Percentiles rank a stretch among this genome's conserved stretches.
Evolutionary conservation across 2,888 invertebrate genomes (phyloP).

Genomic region (Eupithecia abbreviata): DNA sequence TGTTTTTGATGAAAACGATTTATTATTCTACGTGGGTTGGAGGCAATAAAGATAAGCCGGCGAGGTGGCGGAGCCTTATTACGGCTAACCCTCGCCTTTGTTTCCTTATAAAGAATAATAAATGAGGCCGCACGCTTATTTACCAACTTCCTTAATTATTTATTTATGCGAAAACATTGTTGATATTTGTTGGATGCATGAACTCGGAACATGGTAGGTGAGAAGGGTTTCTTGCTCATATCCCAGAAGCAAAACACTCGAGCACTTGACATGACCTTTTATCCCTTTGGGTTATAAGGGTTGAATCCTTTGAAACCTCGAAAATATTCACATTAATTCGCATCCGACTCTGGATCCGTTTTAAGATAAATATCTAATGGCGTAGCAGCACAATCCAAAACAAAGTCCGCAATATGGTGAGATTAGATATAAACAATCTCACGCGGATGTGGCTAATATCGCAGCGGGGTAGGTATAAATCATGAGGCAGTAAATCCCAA

Average conservation of each 20-base stretch:
- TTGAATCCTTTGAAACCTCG: constrained; percentile 24
- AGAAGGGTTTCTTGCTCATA: constrained; percentile 46
- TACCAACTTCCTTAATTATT: constrained; percentile 83
- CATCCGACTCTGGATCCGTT: constrained; percentile 1
- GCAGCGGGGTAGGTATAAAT: constrained; percentile 54
- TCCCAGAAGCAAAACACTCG: constrained; percentile 32
- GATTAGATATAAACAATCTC: constrained; percentile 28
- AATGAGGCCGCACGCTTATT: constrained; percentile 83
- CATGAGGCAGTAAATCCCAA: constrained; percentile 60
- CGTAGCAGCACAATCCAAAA: constrained; percentile 7
- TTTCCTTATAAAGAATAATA: constrained; percentile 85
- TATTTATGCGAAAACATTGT: constrained; percentile 80
- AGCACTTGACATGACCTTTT: constrained; percentile 32
- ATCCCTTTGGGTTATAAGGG: constrained; percentile 30
- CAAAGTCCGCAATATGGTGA: constrained; percentile 24
- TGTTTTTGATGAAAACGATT: constrained; percentile 85
- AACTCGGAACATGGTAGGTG: constrained; percentile 52
- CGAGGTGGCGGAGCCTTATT: constrained; percentile 84
- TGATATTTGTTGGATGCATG: constrained; percentile 74
- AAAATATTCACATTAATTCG: constrained; percentile 26
- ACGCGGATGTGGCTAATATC: constrained; percentile 37
- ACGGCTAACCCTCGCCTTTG: constrained; percentile 85
- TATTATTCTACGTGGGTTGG: constrained; percentile 85
- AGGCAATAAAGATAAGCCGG: constrained; percentile 85
- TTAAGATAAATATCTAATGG: constrained; percentile 23